Evolutionary conservation across 2,113 vertebrate genomes (phyloP).

Genomic region (Ceyx melanurus): DNA sequence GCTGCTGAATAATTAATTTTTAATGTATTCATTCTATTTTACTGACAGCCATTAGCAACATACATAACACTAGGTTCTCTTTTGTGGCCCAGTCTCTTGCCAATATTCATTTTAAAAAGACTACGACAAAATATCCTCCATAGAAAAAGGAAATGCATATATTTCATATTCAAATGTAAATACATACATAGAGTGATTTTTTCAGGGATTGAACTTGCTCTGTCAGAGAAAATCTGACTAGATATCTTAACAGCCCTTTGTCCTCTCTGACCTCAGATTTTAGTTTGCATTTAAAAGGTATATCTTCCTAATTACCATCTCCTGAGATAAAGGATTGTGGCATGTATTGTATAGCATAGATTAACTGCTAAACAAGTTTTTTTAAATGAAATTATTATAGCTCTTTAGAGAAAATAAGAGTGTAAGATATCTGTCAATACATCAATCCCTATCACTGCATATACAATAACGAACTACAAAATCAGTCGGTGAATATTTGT

Average conservation of each 20-base stretch:
- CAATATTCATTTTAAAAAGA: not conserved
- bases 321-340: not conserved
- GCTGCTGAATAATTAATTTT: constrained; percentile 44
- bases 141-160: not conserved
- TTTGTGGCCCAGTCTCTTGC: not conserved
- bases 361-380: not conserved
- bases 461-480: not conserved
- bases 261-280: not conserved
- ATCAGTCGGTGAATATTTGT: not conserved
- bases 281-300: not conserved
- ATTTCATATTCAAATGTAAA: not conserved
- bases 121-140: not conserved
- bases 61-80: not conserved
- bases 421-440: not conserved
- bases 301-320: not conserved
- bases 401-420: not conserved
- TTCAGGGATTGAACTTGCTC: not conserved
- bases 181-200: not conserved
- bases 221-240: not conserved
- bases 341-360: not conserved
- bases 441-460: not conserved
- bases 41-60: constrained; percentile 23
- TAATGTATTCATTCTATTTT: constrained; percentile 16
- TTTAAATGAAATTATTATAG: not conserved
- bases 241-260: not conserved